Evolutionary conservation across 2,113 vertebrate species (phyloP), one percentile per base, ranked within the genome.

Genomic region (Cricetomys ansorgei): DNA sequence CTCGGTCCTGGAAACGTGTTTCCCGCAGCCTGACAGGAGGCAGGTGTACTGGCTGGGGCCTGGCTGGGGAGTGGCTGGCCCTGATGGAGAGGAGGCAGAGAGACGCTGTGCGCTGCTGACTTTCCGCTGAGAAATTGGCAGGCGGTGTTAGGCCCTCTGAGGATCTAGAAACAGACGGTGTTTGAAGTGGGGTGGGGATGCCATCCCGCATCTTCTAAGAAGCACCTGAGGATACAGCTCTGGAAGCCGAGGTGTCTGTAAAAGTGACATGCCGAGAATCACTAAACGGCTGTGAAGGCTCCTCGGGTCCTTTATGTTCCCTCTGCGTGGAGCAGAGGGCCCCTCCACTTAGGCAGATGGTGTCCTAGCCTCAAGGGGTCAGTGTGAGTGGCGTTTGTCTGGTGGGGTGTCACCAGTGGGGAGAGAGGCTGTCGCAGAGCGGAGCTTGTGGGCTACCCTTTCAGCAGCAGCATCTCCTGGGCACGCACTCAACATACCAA

Each of bases 221-320:
- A 97, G 97, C 96, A 97, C 97, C 97, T 98, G 95, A 97, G 94
- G 97, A 98, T 98, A 96, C 97, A 96, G 97, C 96, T 93, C 96
- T 95, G 95, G 95, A 97, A 98, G 96, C 97, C 15, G 96, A 97
- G 97, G 97, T 97, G 97, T 97, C 97, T 97, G 94, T 94, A 65
- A 94, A 97, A 97, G 96, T 97, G 96, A 96, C 97, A 97, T 89
- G 95, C 92, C 1, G 88, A 96, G 97, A 97, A 96, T 96, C 90
- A 90, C 97, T 97, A 96, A 97, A 96, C 72, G 97, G 94, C 95
- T 97, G 94, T 55, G 96, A 96, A 96, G 96, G 94, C 88, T 96
- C 95, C 95, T 94, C 9, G 27, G 97, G 89, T 96, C 96, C 95
- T 97, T 96, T 93, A 37, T 96, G 97, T 70, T 88, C 80, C 95